phyloP scores from a whole-genome alignment of 2,797 vertebrate species.

The Hemitrygon akajei region DNA sequence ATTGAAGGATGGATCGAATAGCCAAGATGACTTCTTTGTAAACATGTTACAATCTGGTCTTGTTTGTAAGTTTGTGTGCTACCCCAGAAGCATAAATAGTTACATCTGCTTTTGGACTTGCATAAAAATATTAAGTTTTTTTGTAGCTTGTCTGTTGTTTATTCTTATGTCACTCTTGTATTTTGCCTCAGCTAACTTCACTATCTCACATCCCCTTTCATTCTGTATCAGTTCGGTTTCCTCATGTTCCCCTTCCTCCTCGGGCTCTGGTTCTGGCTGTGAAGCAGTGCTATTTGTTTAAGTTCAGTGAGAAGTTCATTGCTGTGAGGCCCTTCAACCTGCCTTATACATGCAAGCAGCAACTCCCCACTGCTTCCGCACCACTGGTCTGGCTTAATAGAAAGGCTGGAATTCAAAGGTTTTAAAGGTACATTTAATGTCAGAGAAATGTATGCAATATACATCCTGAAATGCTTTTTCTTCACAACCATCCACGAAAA shows the following conservation, averaged over 20 bases:
- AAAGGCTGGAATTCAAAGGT: too few relatives aligned
- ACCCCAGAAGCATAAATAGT: neutral
- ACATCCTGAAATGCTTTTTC: too few relatives aligned
- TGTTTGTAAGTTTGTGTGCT: neutral
- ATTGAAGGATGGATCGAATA: neutral
- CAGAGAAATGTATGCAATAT: too few relatives aligned
- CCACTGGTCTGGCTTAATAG: neutral
- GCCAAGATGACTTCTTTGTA: neutral
- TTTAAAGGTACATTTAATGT: too few relatives aligned
- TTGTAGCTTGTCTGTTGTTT: neutral
- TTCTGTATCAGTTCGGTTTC: conserved; percentile 1
- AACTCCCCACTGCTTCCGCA: neutral
- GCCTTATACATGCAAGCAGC: neutral
- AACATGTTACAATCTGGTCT: neutral
- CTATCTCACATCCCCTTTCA: neutral
- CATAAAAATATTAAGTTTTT: neutral
- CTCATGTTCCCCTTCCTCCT: neutral
- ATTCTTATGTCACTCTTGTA: neutral
- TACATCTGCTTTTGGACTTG: too few relatives aligned
- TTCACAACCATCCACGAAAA: too few relatives aligned
- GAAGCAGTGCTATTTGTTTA: too few relatives aligned
- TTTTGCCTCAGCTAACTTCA: neutral
- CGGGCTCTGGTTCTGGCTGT: neutral
- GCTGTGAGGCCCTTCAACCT: neutral
- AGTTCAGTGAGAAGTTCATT: neutral